Percentiles rank a stretch among this genome's conserved stretches.
These are phyloP conservation scores for Crenichthys baileyi DNA, from an alignment of 2,797 vertebrate genomes.

Conservation along the genomic window DNA sequence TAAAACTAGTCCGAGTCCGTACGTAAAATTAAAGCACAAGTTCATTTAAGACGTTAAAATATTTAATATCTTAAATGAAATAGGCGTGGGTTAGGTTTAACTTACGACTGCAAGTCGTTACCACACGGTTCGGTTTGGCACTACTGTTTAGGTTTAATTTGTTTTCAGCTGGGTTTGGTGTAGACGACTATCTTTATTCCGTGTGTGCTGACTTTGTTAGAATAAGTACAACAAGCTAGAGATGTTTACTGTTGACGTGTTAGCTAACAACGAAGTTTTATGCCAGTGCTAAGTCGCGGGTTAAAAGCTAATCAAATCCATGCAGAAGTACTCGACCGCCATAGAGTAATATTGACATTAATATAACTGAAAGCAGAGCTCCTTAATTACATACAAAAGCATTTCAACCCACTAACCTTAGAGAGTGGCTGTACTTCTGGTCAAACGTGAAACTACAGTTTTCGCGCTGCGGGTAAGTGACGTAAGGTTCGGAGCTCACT, in stretches of 20 bases:
- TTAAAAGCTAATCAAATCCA: not conserved
- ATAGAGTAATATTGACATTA: fast-evolving
- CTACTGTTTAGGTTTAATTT: not conserved
- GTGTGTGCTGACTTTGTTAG: no score
- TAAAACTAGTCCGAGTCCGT: no score
- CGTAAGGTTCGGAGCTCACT: conserved; percentile 10
- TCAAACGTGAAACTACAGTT: conserved; percentile 12
- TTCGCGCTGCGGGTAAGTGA: conserved; percentile 56
- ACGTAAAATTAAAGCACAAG: no score
- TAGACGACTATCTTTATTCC: no score
- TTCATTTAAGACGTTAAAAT: no score
- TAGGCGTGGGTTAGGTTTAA: not conserved
- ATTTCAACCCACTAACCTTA: not conserved
- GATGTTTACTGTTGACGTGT: not conserved
- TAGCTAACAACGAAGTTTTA: conserved; percentile 12
- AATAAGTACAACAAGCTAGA: not conserved
- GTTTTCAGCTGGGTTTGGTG: not conserved
- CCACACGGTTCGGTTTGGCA: not conserved
- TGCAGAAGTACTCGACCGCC: not conserved
- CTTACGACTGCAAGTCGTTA: not conserved
- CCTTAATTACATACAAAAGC: fast-evolving
- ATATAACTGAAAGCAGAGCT: fast-evolving
- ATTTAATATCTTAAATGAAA: no score
- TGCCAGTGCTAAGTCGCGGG: not conserved
- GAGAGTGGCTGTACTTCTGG: not conserved